Evolutionary conservation across 2,113 vertebrate genomes (phyloP).

Genomic region (Capricornis sumatraensis): DNA sequence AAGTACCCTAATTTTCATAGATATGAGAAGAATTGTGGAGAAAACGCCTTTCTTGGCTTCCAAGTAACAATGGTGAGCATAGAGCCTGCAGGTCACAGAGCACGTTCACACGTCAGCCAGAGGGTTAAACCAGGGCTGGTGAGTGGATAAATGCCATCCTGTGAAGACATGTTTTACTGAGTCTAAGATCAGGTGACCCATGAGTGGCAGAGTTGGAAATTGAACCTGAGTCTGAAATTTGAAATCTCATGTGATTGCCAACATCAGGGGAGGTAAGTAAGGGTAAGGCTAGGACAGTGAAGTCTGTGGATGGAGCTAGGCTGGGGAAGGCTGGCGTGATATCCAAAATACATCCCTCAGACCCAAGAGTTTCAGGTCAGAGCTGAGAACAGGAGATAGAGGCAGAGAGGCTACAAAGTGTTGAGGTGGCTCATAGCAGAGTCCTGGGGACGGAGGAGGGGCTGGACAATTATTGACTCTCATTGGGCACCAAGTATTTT

Average conservation of each 20-base stretch:
- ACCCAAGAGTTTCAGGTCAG: not conserved
- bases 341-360: not conserved
- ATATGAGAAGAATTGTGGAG: not conserved
- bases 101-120: accelerated
- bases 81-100: not conserved
- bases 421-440: not conserved
- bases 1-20: not conserved
- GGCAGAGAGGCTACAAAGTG: too few relatives aligned
- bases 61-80: accelerated
- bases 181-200: not conserved
- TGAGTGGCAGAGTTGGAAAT: not conserved
- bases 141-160: not conserved
- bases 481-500: not conserved
- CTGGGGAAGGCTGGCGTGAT: not conserved
- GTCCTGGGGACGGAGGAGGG: not conserved
- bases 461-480: not conserved
- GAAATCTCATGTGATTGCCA: not conserved
- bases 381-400: not conserved
- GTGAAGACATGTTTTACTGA: not conserved
- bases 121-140: too few relatives aligned
- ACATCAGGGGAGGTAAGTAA: not conserved
- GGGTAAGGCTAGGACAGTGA: not conserved
- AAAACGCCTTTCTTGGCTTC: not conserved
- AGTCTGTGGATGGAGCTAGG: not conserved
- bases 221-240: not conserved